Evolutionary conservation across 2,888 invertebrate species (phyloP).

Genomic region (Theristus sp.): DNA sequence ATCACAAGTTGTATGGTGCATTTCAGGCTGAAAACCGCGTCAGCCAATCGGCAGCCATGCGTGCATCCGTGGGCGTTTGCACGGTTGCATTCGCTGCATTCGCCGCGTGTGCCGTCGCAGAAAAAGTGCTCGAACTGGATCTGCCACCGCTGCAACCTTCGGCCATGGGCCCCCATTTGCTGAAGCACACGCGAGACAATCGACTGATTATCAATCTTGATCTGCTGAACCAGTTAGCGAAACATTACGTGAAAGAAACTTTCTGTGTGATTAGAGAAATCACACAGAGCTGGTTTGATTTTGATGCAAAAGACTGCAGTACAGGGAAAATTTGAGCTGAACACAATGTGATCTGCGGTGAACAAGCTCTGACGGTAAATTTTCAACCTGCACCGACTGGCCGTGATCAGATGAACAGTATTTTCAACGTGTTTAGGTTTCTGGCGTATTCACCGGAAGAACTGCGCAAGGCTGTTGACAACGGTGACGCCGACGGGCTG

Average conservation of each 20-base stretch:
- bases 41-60: neutral
- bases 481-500: neutral
- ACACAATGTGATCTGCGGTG: too few relatives aligned
- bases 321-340: too few relatives aligned
- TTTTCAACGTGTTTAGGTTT: too few relatives aligned
- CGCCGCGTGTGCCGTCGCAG: neutral
- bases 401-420: too few relatives aligned
- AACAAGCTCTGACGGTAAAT: too few relatives aligned
- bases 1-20: neutral
- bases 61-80: neutral
- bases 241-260: too few relatives aligned
- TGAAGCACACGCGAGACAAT: constrained; percentile 6
- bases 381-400: too few relatives aligned
- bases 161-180: neutral
- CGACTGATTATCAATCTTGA: constrained; percentile 23
- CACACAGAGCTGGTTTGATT: too few relatives aligned
- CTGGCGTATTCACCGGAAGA: neutral
- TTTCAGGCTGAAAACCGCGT: too few relatives aligned
- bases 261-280: too few relatives aligned
- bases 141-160: neutral
- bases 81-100: neutral
- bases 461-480: neutral
- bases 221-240: constrained; percentile 14
- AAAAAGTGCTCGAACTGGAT: neutral
- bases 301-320: too few relatives aligned